phyloP scores from a whole-genome alignment of 2,113 vertebrate species.

The Hemicordylus capensis region DNA sequence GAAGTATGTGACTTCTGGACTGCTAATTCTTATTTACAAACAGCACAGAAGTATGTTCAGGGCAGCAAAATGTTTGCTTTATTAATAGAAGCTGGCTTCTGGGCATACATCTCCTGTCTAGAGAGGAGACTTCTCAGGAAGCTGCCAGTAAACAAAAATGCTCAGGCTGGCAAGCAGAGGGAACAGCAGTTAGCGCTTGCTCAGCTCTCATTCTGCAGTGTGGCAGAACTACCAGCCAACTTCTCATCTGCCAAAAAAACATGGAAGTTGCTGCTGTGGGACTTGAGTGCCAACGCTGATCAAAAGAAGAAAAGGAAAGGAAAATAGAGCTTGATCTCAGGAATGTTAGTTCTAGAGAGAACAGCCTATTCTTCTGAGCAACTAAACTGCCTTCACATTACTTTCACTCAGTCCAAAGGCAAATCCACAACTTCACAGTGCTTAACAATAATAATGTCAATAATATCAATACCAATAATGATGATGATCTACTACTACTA shows the following conservation, averaged over 20 bases:
- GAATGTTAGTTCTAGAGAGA: not conserved
- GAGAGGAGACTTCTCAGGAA: slow-evolving; percentile 12
- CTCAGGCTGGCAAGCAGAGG: slow-evolving; percentile 38
- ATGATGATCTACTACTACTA: too few species aligned
- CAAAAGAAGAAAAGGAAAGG: not conserved
- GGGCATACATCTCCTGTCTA: not conserved
- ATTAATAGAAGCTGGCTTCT: not conserved
- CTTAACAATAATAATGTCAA: too few species aligned
- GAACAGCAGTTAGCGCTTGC: slow-evolving; percentile 41
- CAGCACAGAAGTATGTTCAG: slow-evolving; percentile 19
- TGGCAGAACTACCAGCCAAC: slow-evolving; percentile 42
- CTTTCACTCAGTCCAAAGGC: not conserved
- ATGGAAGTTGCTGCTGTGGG: slow-evolving; percentile 31
- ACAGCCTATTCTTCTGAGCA: not conserved
- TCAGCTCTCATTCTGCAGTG: slow-evolving; percentile 40
- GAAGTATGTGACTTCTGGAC: rapidly evolving
- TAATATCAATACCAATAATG: too few species aligned
- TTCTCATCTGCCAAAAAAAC: slow-evolving; percentile 36
- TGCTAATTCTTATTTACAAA: not conserved
- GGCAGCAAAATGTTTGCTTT: slow-evolving; percentile 18
- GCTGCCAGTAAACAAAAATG: slow-evolving; percentile 39
- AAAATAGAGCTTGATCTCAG: not conserved
- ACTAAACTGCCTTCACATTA: not conserved
- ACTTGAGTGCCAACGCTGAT: slow-evolving; percentile 24
- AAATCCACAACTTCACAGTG: too few species aligned